A percentile compares a stretch with the other conserved stretches of the same genome.
These are phyloP conservation scores for Junonia oenone DNA, from an alignment of 2,888 invertebrate genomes.

Conservation along the genomic window DNA sequence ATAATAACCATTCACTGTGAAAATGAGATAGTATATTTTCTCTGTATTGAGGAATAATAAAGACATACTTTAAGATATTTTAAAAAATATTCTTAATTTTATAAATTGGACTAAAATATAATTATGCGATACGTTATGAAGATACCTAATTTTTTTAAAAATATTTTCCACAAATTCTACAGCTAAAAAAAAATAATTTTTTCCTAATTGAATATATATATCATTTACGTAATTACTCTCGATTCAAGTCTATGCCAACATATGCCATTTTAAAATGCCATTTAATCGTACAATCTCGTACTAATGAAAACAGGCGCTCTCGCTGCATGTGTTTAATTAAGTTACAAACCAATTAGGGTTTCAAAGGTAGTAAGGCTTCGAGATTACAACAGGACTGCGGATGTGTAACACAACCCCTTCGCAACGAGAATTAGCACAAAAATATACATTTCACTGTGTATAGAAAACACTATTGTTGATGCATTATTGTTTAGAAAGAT, in stretches of 20 bases:
- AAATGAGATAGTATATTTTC: too few relatives aligned
- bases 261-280: constrained; percentile 3
- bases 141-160: too few relatives aligned
- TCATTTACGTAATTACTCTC: neutral
- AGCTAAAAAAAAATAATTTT: too few relatives aligned
- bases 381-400: constrained; percentile 16
- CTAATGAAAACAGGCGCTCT: constrained; percentile 19
- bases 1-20: neutral
- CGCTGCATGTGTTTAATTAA: constrained; percentile 20
- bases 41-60: too few relatives aligned
- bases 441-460: neutral
- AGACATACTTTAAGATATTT: too few relatives aligned
- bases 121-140: too few relatives aligned
- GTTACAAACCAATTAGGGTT: constrained; percentile 25
- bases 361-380: constrained; percentile 22
- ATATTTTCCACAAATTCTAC: too few relatives aligned
- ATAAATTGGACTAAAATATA: too few relatives aligned
- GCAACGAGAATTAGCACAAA: constrained; percentile 1
- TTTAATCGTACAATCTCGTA: constrained; percentile 11
- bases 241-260: neutral
- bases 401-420: constrained; percentile 16
- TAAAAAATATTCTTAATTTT: too few relatives aligned
- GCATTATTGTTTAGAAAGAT: neutral
- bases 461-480: neutral
- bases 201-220: neutral